Evolutionary conservation across 1,140 invertebrate species (phyloP).

Genomic region (Myzus persicae): DNA sequence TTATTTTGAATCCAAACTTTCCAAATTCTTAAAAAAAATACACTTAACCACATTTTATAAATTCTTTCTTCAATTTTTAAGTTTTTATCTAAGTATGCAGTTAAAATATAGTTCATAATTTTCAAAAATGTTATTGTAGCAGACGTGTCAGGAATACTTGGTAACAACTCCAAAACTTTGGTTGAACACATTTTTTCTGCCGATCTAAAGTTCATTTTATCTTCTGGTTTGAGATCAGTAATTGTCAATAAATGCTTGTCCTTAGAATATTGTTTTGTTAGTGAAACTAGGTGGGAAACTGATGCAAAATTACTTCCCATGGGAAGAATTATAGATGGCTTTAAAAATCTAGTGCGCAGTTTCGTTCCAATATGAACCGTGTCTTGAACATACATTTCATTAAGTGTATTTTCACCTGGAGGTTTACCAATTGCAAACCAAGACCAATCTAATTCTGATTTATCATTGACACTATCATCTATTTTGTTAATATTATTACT

Average conservation of each 20-base stretch:
- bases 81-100: neutral
- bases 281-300: neutral
- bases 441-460: constrained; percentile 6
- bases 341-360: neutral
- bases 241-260: neutral
- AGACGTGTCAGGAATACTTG: neutral
- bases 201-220: neutral
- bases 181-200: neutral
- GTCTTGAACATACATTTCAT: neutral
- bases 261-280: neutral
- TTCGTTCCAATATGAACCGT: neutral
- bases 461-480: neutral
- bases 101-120: neutral
- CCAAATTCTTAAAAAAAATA: constrained; percentile 3
- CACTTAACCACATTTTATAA: neutral
- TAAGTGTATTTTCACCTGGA: neutral
- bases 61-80: neutral
- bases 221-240: neutral
- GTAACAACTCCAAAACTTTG: neutral
- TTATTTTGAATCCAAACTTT: neutral
- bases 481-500: neutral
- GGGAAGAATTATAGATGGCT: neutral
- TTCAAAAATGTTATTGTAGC: neutral
- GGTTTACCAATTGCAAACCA: neutral
- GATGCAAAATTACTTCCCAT: neutral